Base-by-base conservation (phyloP, 2,797 vertebrate genomes). In the Coregonus ussuriensis region DNA sequence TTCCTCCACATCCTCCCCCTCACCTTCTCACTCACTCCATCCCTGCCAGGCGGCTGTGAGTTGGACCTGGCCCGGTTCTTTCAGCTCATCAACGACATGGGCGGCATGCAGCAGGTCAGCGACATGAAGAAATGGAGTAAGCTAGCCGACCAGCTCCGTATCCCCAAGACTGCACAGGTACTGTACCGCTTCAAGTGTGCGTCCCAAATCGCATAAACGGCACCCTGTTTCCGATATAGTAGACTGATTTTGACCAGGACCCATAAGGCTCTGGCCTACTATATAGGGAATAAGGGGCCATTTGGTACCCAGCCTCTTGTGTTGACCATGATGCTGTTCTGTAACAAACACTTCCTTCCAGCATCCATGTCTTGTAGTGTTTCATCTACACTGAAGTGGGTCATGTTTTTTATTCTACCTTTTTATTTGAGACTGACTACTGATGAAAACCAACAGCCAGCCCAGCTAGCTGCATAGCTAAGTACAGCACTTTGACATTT, bases 71-170 rank as follows among this genome's bases (percentile, higher is more conserved):
- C 98, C 85, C 97, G 97, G 87, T 99, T 99, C 92, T 98, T 98
- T 87, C 97, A 98, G 91, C 94, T 99, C 91, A 98, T 99, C 88
- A 97, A 97, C 0, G 97, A 99, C 94, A 99, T 99, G 98, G 98
- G 98, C 15, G 98, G 98, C 89, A 99, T 99, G 98, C 97, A 99
- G 95, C 97, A 98, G 94, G 98, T 99, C 93, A 99, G 98, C 95
- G 98, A 99, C 95, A 96, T 97, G 94, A 99, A 99, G 94, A 99
- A 98, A 91, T 99, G 98, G 98, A 99, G 95, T 94, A 98, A 98
- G 91, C 95, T 99, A 88, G 98, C 98, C 37, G 98, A 99, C 90
- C 94, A 98, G 82, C 94, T 99, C 89, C 96, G 97, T 82, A 98
- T 99, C 92, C 98, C 98, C 47, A 97, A 96, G 92, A 97, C 97